Conservation (phyloP, 2,888 invertebrate species). For the Shargacucullia verbasci region DNA sequence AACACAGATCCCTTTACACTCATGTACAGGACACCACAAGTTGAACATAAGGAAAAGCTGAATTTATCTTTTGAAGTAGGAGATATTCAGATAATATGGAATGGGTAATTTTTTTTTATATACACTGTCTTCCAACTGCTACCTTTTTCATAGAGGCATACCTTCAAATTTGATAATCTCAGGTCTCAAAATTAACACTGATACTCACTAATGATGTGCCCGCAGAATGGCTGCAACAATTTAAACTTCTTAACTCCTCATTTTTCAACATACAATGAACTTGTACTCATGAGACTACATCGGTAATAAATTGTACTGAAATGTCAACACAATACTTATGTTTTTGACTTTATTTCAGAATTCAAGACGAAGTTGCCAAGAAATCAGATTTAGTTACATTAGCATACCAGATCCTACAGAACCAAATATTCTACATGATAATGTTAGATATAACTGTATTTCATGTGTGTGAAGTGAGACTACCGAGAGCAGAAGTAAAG, state of each 20-base stretch:
- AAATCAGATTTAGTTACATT: conserved; percentile 67
- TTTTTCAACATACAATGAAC: no score
- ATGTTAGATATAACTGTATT: conserved; percentile 75
- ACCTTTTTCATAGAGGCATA: no score
- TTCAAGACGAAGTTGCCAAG: conserved; percentile 68
- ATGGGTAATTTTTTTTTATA: conserved; percentile 64
- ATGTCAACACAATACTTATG: no score
- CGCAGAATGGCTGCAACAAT: no score
- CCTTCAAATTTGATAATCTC: no score
- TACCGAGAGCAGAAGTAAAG: conserved; percentile 79
- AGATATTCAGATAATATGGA: conserved; percentile 78
- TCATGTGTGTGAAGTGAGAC: conserved; percentile 73
- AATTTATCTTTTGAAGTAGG: conserved; percentile 76
- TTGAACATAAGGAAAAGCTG: conserved; percentile 74
- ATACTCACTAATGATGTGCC: no score
- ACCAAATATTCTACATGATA: conserved; percentile 75
- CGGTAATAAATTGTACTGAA: no score
- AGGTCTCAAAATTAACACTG: no score
- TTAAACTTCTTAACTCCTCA: no score
- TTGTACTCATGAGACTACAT: no score
- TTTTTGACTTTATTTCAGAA: conserved; percentile 62
- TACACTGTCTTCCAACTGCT: no score
- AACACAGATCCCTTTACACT: conserved; percentile 74
- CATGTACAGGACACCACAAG: conserved; percentile 71
- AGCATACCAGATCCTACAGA: conserved; percentile 77